A percentile compares a stretch with the other conserved stretches of the same genome.
Evolutionary conservation across 2,888 invertebrate genomes (phyloP).

Genomic region (Exephanes ischioxanthus): DNA sequence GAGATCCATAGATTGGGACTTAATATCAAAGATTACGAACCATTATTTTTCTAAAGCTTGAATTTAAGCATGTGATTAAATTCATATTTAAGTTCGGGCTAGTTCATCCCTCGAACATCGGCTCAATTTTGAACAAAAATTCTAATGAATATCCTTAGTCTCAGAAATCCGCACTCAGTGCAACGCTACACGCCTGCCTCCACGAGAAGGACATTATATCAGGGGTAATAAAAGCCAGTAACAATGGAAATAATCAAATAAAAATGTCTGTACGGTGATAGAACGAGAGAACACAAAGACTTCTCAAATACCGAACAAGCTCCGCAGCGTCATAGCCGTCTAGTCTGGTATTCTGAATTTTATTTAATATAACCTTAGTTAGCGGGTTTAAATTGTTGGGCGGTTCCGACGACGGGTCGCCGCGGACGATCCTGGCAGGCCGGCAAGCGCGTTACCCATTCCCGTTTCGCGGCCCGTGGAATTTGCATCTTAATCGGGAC

Average conservation of each 20-base stretch:
- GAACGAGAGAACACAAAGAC: slow-evolving; percentile 79
- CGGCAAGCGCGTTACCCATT: slow-evolving; percentile 37
- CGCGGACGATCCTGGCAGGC: slow-evolving; percentile 26
- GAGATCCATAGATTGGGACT: no score
- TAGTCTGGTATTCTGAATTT: slow-evolving; percentile 74
- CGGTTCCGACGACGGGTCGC: slow-evolving; percentile 61
- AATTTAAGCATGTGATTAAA: no score
- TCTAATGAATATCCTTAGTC: no score
- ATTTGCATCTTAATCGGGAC: slow-evolving; percentile 84
- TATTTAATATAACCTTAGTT: slow-evolving; percentile 83
- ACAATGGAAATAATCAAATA: slow-evolving; percentile 76
- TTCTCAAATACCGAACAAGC: slow-evolving; percentile 13
- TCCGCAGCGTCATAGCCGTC: slow-evolving; percentile 25
- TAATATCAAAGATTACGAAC: no score
- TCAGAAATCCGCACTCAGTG: no score
- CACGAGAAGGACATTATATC: background rate
- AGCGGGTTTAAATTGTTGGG: slow-evolving; percentile 82
- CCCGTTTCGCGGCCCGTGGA: slow-evolving; percentile 71
- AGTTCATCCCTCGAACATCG: no score
- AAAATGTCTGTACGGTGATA: slow-evolving; percentile 74
- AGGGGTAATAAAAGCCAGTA: background rate
- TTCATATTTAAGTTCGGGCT: no score
- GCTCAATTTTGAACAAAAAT: no score
- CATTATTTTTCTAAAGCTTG: no score
- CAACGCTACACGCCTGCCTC: no score